Base-by-base conservation (phyloP, 2,888 invertebrate species). In the Temnothorax ravouxi region DNA sequence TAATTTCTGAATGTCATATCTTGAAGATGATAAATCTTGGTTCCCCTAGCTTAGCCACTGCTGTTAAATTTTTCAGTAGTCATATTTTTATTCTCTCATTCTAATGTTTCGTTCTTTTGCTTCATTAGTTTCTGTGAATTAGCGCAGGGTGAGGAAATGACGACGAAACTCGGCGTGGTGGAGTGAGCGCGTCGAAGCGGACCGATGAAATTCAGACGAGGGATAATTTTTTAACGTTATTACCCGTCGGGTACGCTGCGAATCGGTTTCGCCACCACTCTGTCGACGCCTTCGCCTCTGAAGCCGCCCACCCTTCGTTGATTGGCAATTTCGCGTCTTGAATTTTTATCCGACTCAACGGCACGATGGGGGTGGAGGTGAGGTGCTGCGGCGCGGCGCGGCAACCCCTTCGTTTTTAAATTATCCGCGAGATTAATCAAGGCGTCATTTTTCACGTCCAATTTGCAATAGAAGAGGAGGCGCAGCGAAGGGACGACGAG, bases 361-460 rank as follows among this genome's bases (percentile, higher is more conserved):
- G 88, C 88, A 87, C 83, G 88, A 84, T 41, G 44, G 80, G 34
- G 56, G 21, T 47, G 44, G 83, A 11, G 62, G 52, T 87, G 87
- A 71, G 59, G 38, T 84, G 87, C 88, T 80, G 74, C 77, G 85
- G 71, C 86, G 86, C 29, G 29, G 29, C 29, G 69, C 74, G 87
- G 89, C 92, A 93, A 94, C 93, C 94, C 94, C 94, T 94, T 95
- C 95, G 93, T 94, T 95, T 95, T 94, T 94, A 94, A 95, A 95
- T 95, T 94, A 95, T 95, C 95, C 94, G 93, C 92, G 92, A 95
- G 94, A 95, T 95, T 95, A 95, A 95, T 95, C 94, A 95, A 94
- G 95, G 94, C 94, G 94, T 95, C 95, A 95, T 95, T 95, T 95
- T 95, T 95, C 95, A 95, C 94, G 95, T 95, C 94, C 94, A 95